Base-by-base conservation (phyloP, 2,888 invertebrate species). In the Orthonychiurus folsomi region DNA sequence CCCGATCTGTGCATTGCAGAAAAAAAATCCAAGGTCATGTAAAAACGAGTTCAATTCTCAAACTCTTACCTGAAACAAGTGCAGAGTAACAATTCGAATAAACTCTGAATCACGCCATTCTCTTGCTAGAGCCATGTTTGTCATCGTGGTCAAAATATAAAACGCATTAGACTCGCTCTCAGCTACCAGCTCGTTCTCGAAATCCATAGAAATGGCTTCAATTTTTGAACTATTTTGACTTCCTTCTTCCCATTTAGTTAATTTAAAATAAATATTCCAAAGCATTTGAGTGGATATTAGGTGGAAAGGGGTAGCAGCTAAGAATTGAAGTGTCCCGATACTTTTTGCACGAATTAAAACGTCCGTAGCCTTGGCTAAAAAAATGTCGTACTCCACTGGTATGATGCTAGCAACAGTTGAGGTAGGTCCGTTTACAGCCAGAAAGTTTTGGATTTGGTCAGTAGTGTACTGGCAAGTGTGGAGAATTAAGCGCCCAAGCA, bases 251-350 rank as follows among this genome's bases (percentile, higher is more conserved):
- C 72, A 72, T 28, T 67, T 69, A 0, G 72, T 71, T 15, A 72
- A 54, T n/a, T 65, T 24, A 2, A 83, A 83, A 75, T 83, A 85
- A 62, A 86, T 79, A 73, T 82, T 81, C 86, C 86, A 86, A n/a
- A 85, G 74, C 3, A 82, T 81, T 56, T 78, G 76, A 0, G 80
- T 74, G 12, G 84, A 82, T 27, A 86, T 80, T 56, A 81, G 78
- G 65, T 80, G 78, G 74, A 84, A 87, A 0, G 89, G 88, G 70
- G 89, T 80, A 23, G 86, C 84, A 18, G 88, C 86, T 71, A 89
- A 81, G 78, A 88, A 89, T 76, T 90, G 89, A 86, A 89, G 88
- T 1, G 87, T 85, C 9, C 87, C 87, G 65, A 87, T 79, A 74
- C 85, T 85, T 56, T 85, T 83, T 0, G 86, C 85, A 1, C 83